A percentile compares a stretch with the other conserved stretches of the same genome.
Conservation (phyloP, 2,797 vertebrate species). For the Cyclura pinguis region DNA sequence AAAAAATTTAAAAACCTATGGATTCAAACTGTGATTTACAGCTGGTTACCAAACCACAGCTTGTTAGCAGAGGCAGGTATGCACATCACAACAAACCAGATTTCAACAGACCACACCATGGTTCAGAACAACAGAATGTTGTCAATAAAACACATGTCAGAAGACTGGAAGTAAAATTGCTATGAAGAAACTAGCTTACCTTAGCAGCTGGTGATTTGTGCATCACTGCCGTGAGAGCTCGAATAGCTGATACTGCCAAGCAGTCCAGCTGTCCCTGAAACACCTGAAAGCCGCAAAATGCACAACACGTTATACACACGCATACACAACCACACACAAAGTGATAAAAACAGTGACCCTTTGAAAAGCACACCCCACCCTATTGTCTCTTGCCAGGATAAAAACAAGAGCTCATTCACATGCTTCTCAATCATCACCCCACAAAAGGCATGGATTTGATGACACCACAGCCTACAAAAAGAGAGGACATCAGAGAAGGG, state of each 20-base stretch:
- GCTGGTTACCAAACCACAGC: background rate
- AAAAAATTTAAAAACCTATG: background rate
- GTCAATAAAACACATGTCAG: background rate
- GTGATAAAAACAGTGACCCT: constrained; percentile 20
- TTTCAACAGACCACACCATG: no score
- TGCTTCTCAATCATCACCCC: constrained; percentile 68
- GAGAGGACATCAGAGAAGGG: constrained; percentile 58
- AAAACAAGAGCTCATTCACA: constrained; percentile 57
- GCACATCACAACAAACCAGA: no score
- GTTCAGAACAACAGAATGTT: no score
- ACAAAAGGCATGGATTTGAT: constrained; percentile 51
- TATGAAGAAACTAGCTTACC: constrained; percentile 76
- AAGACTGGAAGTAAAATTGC: background rate
- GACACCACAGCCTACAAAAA: constrained; percentile 62
- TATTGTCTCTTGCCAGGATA: constrained; percentile 54
- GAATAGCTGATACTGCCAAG: constrained; percentile 93
- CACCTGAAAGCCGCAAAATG: constrained; percentile 80
- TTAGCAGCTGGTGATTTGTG: constrained; percentile 97
- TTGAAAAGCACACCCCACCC: constrained; percentile 21
- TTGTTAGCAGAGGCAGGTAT: background rate
- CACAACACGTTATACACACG: constrained; percentile 47
- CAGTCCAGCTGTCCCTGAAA: constrained; percentile 93
- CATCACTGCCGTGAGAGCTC: constrained; percentile 96
- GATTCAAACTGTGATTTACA: background rate
- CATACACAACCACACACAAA: background rate